Conservation (phyloP, 92 coral and sea anemone genomes). For the Umimayanthus chanpuru region DNA sequence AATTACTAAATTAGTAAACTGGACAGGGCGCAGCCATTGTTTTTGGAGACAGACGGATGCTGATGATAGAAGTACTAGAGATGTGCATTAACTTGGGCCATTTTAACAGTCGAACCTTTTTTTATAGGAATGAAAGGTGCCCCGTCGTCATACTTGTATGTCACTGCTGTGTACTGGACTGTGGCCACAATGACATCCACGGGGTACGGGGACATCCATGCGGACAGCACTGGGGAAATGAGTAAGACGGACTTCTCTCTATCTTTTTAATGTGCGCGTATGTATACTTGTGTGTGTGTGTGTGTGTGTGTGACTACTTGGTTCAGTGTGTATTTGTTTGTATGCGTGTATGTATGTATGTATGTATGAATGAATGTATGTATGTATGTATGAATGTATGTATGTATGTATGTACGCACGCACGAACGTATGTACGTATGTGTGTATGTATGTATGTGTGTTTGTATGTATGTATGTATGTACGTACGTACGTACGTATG, state of each 20-base stretch:
- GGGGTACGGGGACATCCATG: constrained; percentile 87
- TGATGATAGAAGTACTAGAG: background rate
- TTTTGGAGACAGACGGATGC: no score
- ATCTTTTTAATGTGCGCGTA: background rate
- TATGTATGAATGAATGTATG: background rate
- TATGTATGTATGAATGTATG: background rate
- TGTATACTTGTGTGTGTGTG: background rate
- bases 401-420: background rate
- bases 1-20: no score
- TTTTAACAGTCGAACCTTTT: background rate
- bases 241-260: constrained; percentile 40
- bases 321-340: background rate
- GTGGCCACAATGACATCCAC: constrained; percentile 89
- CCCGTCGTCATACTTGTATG: constrained; percentile 58
- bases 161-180: constrained; percentile 83
- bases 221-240: constrained; percentile 65
- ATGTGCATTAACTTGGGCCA: background rate
- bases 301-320: background rate
- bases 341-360: no score
- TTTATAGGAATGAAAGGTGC: constrained; percentile 49
- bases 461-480: no score
- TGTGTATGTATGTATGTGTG: background rate
- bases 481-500: no score
- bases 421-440: background rate
- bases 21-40: no score